Evolutionary conservation across 1,140 invertebrate genomes (phyloP), one percentile per base, ranked within the genome.

Genomic region (Pissodes strobi): DNA sequence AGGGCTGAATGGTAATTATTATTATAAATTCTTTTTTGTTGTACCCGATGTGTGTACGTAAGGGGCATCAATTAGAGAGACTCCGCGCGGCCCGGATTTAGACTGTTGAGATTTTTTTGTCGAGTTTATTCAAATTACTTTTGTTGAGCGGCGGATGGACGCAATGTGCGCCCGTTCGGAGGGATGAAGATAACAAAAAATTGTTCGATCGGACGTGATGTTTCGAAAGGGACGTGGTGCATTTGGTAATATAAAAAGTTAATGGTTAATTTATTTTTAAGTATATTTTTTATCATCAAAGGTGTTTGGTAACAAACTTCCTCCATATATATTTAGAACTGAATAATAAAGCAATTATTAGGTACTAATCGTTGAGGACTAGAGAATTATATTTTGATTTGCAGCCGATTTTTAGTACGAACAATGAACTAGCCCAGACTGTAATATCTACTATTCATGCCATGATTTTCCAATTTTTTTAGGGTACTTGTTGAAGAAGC

Each of bases 261-360:
- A 59, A 59, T 59, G 56, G 56, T 48, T 59, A 59, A 59, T 59
- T 59, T 59, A 59, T 59, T 59, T 59, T 59, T 59, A 59, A 59
- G 43, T 46, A 48, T 18, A 4, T 53, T 53, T 53, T 53, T 53
- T 45, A 18, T 45, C 4, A 21, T 19, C 4, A 45, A 45, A 45
- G 15, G 41, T 45, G 41, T 45, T 5, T 17, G 38, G 38, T 13
- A 17, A 41, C 17, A 41, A 27, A 27, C 25, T 27, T 27, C 25
- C 3, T 27, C 25, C n/a, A n/a, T n/a, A n/a, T n/a, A n/a, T n/a
- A n/a, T n/a, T n/a, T n/a, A n/a, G n/a, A n/a, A n/a, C n/a, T n/a
- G n/a, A n/a, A n/a, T n/a, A n/a, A n/a, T n/a, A n/a, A n/a, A n/a
- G n/a, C n/a, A n/a, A n/a, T n/a, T n/a, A n/a, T n/a, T n/a, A n/a